Evolutionary conservation across 2,113 vertebrate genomes (phyloP).

Genomic region (Gadus chalcogrammus): DNA sequence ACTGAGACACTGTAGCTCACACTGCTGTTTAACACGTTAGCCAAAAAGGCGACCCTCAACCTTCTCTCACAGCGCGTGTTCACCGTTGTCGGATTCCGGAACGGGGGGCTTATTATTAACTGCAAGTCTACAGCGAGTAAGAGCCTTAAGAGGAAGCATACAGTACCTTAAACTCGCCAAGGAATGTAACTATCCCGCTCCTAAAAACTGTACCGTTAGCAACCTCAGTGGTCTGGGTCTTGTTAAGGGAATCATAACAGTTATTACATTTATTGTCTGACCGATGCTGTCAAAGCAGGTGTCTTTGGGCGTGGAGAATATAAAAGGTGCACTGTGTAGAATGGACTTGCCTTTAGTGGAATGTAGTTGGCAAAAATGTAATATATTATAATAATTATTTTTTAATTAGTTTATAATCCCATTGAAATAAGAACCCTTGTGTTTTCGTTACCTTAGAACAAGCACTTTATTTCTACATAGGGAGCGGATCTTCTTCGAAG

Average conservation of each 20-base stretch:
- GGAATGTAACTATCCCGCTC: not conserved
- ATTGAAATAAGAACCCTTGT: too few species aligned
- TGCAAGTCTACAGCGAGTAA: not conserved
- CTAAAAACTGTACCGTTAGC: not conserved
- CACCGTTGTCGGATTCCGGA: not conserved
- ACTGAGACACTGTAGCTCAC: conserved; percentile 13
- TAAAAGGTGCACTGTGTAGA: not conserved
- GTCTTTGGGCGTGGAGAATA: too few species aligned
- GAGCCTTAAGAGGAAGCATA: not conserved
- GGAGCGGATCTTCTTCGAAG: too few species aligned
- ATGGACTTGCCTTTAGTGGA: too few species aligned
- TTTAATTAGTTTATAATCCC: too few species aligned
- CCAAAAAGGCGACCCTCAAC: conserved; percentile 12
- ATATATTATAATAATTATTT: too few species aligned
- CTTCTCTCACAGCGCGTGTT: not conserved
- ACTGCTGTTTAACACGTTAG: conserved; percentile 12
- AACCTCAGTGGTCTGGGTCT: not conserved
- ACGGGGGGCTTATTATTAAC: not conserved
- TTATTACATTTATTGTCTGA: not conserved
- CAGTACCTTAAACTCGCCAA: not conserved
- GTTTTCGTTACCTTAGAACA: too few species aligned
- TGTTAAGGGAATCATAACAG: not conserved
- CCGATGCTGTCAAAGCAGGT: not conserved
- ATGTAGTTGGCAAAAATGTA: too few species aligned
- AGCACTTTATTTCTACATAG: too few species aligned